Evolutionary conservation across 2,888 invertebrate species (phyloP).

Genomic region (Theristus sp.): DNA sequence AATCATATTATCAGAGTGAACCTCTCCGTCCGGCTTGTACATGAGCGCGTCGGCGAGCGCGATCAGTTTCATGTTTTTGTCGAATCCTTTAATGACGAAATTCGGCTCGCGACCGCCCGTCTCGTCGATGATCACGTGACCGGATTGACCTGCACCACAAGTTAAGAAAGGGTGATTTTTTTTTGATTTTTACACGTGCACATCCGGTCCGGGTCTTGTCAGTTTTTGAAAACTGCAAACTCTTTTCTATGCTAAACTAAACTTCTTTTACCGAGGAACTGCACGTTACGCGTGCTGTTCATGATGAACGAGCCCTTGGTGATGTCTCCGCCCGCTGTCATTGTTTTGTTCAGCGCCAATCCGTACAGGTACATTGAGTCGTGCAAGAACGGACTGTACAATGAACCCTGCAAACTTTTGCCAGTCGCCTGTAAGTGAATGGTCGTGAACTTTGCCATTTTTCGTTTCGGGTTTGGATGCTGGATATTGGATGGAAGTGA

Average conservation of each 20-base stretch:
- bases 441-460: too few relatives aligned
- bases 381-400: constrained; percentile 6
- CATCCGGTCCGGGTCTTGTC: neutral
- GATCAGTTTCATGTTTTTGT: constrained; percentile 3
- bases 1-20: too few relatives aligned
- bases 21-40: constrained; percentile 7
- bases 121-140: too few relatives aligned
- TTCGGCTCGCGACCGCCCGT: constrained; percentile 4
- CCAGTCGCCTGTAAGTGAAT: too few relatives aligned
- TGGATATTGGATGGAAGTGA: too few relatives aligned
- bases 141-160: too few relatives aligned
- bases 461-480: too few relatives aligned
- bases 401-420: constrained; percentile 5
- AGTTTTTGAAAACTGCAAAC: neutral
- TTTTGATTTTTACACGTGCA: neutral
- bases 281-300: neutral
- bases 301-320: neutral
- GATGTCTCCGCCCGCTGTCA: neutral
- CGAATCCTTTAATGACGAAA: constrained; percentile 3
- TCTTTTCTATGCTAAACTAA: neutral
- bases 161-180: too few relatives aligned
- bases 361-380: constrained; percentile 3
- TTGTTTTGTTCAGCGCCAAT: neutral
- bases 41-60: constrained; percentile 3
- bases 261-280: neutral